A percentile compares a stretch with the other conserved stretches of the same genome.
phyloP scores from a whole-genome alignment of 2,888 invertebrate genomes.

The Chaitophorus viminalis region DNA sequence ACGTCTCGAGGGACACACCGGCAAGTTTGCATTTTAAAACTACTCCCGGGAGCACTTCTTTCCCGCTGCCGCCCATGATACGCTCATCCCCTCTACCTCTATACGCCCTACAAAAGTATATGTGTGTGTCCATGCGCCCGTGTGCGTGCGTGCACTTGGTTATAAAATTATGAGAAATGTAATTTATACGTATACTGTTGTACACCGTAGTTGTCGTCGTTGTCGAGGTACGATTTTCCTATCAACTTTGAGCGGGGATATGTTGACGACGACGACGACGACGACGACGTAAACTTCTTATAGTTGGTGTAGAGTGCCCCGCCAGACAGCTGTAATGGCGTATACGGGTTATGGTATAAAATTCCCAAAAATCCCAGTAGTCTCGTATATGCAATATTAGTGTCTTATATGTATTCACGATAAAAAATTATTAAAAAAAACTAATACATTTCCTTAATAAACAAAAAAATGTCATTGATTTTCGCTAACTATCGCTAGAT shows the following conservation, averaged over 20 bases:
- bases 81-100: neutral
- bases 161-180: conserved; percentile 18
- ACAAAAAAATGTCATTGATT: no score
- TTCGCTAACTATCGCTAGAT: no score
- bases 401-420: no score
- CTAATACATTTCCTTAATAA: no score
- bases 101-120: neutral
- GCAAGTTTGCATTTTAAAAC: conserved; percentile 62
- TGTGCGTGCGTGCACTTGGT: no score
- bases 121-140: neutral
- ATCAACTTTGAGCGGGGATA: neutral
- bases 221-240: neutral
- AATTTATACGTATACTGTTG: neutral
- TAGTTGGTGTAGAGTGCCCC: neutral
- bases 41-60: conserved; percentile 62
- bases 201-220: conserved; percentile 15
- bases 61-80: neutral
- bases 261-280: neutral
- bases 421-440: no score
- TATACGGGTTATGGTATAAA: no score
- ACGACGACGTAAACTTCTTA: neutral
- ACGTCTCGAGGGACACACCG: conserved; percentile 44
- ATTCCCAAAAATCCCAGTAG: no score
- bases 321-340: no score
- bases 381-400: no score